Evolutionary conservation across 2,888 invertebrate genomes (phyloP).

Genomic region (Phymatocera aterrima): DNA sequence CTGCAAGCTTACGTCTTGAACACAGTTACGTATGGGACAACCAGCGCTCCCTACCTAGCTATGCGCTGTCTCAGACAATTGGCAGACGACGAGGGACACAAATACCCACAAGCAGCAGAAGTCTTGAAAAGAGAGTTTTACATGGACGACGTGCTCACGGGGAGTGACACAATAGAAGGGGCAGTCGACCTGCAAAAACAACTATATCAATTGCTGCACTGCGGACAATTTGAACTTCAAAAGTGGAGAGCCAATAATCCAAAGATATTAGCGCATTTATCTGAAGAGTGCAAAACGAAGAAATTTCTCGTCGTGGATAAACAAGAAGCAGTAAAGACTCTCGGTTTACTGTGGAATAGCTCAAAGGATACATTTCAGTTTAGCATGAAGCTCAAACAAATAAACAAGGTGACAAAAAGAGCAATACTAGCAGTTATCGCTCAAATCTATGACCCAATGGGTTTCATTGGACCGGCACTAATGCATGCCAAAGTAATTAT

Average conservation of each 20-base stretch:
- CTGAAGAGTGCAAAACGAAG: neutral
- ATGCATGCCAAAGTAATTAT: too few relatives aligned
- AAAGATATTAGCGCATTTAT: slow-evolving; percentile 34
- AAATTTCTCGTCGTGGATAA: slow-evolving; percentile 44
- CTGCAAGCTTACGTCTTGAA: slow-evolving; percentile 40
- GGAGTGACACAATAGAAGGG: slow-evolving; percentile 44
- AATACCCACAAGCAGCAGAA: slow-evolving; percentile 38
- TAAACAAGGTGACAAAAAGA: too few relatives aligned
- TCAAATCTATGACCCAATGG: too few relatives aligned
- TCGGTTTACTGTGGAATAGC: slow-evolving; percentile 42
- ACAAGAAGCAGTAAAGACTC: slow-evolving; percentile 38
- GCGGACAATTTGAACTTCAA: slow-evolving; percentile 46
- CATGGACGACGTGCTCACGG: slow-evolving; percentile 49
- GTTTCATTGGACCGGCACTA: too few relatives aligned
- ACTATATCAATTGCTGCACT: slow-evolving; percentile 36
- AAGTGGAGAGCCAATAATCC: slow-evolving; percentile 52
- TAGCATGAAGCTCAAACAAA: too few relatives aligned
- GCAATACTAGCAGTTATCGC: too few relatives aligned
- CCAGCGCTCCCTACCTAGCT: slow-evolving; percentile 49
- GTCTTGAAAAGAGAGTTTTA: slow-evolving; percentile 49
- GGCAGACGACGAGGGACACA: slow-evolving; percentile 45
- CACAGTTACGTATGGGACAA: slow-evolving; percentile 47
- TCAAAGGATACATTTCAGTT: slow-evolving; percentile 17
- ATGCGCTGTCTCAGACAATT: slow-evolving; percentile 49
- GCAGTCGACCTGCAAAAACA: slow-evolving; percentile 45